A percentile compares a stretch with the other conserved stretches of the same genome.
phyloP scores from a whole-genome alignment of 2,113 vertebrate species.

The Hyperopisus bebe region DNA sequence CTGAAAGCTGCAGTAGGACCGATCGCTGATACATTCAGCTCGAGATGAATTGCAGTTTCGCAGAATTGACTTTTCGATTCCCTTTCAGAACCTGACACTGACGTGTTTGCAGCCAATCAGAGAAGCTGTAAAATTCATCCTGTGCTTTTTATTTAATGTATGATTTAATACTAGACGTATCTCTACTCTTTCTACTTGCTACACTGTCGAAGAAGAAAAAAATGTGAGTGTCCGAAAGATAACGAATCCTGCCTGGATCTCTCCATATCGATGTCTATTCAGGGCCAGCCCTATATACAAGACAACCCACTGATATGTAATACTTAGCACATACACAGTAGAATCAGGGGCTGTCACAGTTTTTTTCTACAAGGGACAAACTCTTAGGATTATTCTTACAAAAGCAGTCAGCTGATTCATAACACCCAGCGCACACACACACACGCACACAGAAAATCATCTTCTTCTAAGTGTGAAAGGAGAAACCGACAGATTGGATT shows the following conservation, averaged over 20 bases:
- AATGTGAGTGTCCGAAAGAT: neutral
- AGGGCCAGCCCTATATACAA: neutral
- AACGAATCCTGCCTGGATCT: neutral
- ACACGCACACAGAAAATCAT: neutral
- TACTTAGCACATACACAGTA: neutral
- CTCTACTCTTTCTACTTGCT: neutral
- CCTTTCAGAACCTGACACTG: neutral
- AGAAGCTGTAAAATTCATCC: neutral
- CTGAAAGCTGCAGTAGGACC: neutral
- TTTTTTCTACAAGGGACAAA: slow-evolving; percentile 10
- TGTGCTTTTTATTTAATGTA: slow-evolving; percentile 5
- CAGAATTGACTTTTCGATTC: neutral
- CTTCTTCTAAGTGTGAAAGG: neutral
- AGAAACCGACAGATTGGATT: slow-evolving; percentile 2
- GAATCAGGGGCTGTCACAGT: neutral
- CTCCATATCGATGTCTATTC: neutral
- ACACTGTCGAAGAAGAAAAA: neutral
- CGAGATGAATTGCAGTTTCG: neutral
- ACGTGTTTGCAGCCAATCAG: neutral
- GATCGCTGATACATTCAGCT: neutral
- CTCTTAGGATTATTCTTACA: neutral
- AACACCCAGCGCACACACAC: neutral
- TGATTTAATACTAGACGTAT: neutral
- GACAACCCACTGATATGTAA: neutral
- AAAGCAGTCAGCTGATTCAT: slow-evolving; percentile 3